Evolutionary conservation across 2,888 invertebrate species (phyloP), one percentile per base, ranked within the genome.

Genomic region (Athetis lepigone): DNA sequence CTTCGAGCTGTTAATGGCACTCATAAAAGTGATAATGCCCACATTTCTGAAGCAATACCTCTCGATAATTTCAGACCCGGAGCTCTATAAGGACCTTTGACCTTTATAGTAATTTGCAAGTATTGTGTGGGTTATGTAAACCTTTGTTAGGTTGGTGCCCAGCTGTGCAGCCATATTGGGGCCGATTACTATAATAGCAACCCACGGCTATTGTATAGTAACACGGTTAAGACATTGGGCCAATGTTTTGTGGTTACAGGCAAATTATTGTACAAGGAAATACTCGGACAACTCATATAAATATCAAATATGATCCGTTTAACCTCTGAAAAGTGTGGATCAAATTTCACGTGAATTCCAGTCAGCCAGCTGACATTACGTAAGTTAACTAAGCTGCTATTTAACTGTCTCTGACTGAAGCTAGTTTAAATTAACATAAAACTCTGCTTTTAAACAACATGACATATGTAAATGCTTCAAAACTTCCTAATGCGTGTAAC

Each of bases 131-230:
- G 75, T 71, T 79, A 73, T 63, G 69, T 73, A 79, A 77, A 75
- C 47, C 62, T 71, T 77, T 74, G 71, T 76, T 75, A 72, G 50
- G 60, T 69, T 55, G 74, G 59, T 74, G 55, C 54, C 80, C 84
- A 85, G 82, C 85, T 85, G 85, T 68, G 75, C 56, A 18, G 68
- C 83, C 80, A 49, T 80, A 84, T 84, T 79, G 64, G 85, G 82
- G 57, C 29, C 47, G 57, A 65, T 55, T 77, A 78, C 79, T 78
- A 75, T 76, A 70, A 79, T 70, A 61, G 36, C 85, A 75, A 70
- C 85, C 75, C 61, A 73, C 73, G 66, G 27, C 16, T 50, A 39
- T 55, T 61, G 47, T 55, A 46, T 74, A 69, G 58, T 74, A 64
- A 68, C 70, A 62, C 62, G 58, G 55, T 59, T 43, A 58, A 50